Evolutionary conservation across 2,888 invertebrate genomes (phyloP).

Genomic region (Linyphia triangularis): DNA sequence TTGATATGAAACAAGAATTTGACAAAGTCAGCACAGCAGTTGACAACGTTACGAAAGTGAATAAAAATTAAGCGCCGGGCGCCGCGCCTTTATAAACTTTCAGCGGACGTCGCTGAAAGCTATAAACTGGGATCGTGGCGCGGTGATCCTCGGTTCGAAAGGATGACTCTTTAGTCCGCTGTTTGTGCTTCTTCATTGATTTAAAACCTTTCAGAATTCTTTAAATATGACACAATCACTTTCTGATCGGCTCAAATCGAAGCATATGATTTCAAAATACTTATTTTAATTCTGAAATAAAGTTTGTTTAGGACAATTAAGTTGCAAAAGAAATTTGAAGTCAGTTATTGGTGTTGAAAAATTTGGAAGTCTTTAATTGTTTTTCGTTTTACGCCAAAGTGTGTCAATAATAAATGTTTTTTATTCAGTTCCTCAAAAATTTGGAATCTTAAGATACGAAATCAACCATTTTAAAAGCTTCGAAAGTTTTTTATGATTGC

Average conservation of each 20-base stretch:
- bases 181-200: slow-evolving; percentile 69
- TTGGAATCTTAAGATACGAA: slow-evolving; percentile 25
- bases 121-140: slow-evolving; percentile 58
- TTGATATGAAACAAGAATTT: background rate
- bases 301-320: background rate
- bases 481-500: background rate
- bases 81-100: slow-evolving; percentile 36
- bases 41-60: background rate
- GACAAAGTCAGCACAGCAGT: background rate
- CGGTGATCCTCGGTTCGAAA: slow-evolving; percentile 36
- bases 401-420: background rate
- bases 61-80: background rate
- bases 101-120: slow-evolving; percentile 74
- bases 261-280: slow-evolving; percentile 16
- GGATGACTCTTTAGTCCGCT: slow-evolving; percentile 34
- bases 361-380: slow-evolving; percentile 46
- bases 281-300: background rate
- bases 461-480: background rate
- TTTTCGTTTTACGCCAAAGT: slow-evolving; percentile 45
- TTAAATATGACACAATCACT: slow-evolving; percentile 10
- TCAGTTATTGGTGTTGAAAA: slow-evolving; percentile 13
- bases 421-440: background rate
- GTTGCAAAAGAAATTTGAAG: slow-evolving; percentile 22
- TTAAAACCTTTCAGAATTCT: slow-evolving; percentile 38
- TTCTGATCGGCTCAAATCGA: background rate